Evolutionary conservation across 2,888 invertebrate genomes (phyloP).

Genomic region (Elmis aenea): DNA sequence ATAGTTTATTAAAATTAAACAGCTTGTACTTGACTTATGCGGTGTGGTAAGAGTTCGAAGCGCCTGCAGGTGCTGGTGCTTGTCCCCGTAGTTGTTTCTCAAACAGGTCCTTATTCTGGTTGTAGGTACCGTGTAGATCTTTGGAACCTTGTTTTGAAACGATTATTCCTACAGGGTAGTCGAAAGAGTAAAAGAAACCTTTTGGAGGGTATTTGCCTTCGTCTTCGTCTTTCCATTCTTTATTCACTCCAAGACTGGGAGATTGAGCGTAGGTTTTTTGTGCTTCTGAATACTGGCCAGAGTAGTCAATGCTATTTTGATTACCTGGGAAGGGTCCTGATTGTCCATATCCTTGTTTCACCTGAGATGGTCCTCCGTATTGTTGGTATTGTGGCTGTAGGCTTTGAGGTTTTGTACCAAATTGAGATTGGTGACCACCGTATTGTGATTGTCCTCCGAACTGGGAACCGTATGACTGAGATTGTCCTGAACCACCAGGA

Average conservation of each 20-base stretch:
- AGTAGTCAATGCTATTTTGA: slow-evolving; percentile 22
- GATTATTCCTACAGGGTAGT: slow-evolving; percentile 58
- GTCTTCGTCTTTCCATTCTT: slow-evolving; percentile 30
- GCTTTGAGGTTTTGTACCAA: neutral
- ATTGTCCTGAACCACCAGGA: no score
- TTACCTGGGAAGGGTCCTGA: slow-evolving; percentile 2
- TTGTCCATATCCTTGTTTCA: slow-evolving; percentile 2
- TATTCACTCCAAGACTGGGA: slow-evolving; percentile 6
- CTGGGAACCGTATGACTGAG: no score
- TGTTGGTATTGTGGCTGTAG: neutral
- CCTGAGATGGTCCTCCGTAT: neutral
- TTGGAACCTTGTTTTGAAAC: slow-evolving; percentile 34
- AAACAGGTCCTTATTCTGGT: slow-evolving; percentile 35
- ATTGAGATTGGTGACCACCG: neutral
- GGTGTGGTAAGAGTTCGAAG: slow-evolving; percentile 12
- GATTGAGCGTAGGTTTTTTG: slow-evolving; percentile 16
- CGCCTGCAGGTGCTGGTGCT: slow-evolving; percentile 19
- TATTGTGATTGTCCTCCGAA: slow-evolving; percentile 4
- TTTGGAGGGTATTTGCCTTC: slow-evolving; percentile 53
- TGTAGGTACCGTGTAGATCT: slow-evolving; percentile 28
- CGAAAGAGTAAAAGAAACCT: slow-evolving; percentile 69
- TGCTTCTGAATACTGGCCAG: slow-evolving; percentile 21
- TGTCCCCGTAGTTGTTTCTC: slow-evolving; percentile 35
- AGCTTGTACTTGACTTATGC: slow-evolving; percentile 6
- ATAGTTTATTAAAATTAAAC: no score